Evolutionary conservation across 2,888 invertebrate species (phyloP), one percentile per base, ranked within the genome.

Genomic region (Cephonodes hylas): DNA sequence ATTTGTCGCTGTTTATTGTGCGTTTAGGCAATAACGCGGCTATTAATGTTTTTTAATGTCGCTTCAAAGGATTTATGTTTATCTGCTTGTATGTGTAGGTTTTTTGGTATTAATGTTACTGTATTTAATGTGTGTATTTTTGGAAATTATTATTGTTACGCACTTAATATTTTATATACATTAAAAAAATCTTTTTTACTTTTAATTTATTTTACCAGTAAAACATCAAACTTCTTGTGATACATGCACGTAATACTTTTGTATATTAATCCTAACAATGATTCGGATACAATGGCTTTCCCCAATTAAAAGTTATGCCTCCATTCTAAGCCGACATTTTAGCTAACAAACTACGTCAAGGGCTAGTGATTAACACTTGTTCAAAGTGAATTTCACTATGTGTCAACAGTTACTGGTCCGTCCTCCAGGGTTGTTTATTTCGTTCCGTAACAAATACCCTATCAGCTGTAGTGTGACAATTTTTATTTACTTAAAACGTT

Each of bases 391-490:
- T 42, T 48, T 59, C 20, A 22, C 27, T 42, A 59, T 18, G 58
- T 59, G 64, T 64, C 61, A 62, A 64, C 66, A 64, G 59, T 63
- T 59, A 64, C 46, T 59, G 44, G 59, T 42, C 18, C 38, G 23
- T 5, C 7, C 15, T 15, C 10, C 18, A 59, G 46, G 59, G 59
- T 46, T 59, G 59, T 53, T 53, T 31, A 7, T 6, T 22, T 45
- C 45, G 18, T 15, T 8, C 31, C 27, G 27, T 8, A 4, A 8
- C 18, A 53, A 31, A 10, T 20, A 31, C 3, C 8, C 4, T 31
- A 20, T 3, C 18, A 7, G 0, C 8, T 27, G 10, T 27, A 8
- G 8, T 2, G 3, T 10, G 10, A 2, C 38, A 46, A 8, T n/a
- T n/a, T 34, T 23, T 4, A 15, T 25, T 7, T 23, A 46, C 3